Percentiles rank a stretch among this genome's conserved stretches.
Evolutionary conservation across 2,113 vertebrate species (phyloP).

Genomic region (Hippocampus guttulatus): DNA sequence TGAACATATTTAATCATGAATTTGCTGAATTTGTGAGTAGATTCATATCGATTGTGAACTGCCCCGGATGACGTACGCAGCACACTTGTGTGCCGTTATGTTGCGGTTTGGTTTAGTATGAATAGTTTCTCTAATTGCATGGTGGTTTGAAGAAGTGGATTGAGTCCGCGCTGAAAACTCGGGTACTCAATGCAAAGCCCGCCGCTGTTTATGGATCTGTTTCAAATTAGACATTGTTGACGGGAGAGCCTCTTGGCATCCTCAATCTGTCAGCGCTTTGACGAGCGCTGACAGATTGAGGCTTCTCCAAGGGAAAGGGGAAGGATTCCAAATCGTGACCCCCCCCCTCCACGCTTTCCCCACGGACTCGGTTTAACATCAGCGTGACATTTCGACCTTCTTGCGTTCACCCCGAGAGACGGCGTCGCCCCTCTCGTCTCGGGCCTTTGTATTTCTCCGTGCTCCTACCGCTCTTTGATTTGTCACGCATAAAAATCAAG

Average conservation of each 20-base stretch:
- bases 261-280: constrained; percentile 9
- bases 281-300: constrained; percentile 48
- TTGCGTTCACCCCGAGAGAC: background rate
- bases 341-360: background rate
- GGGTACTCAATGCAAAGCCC: background rate
- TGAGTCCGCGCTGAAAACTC: background rate
- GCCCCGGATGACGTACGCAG: no score
- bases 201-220: constrained; percentile 22
- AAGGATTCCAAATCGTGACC: constrained; percentile 1
- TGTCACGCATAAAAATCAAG: constrained; percentile 3
- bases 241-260: constrained; percentile 33
- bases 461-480: background rate
- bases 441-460: background rate
- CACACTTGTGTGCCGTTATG: no score
- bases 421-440: background rate
- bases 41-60: no score
- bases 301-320: constrained; percentile 23
- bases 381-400: background rate
- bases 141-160: background rate
- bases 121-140: no score
- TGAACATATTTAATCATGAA: no score
- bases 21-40: no score
- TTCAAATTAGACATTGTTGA: constrained; percentile 29
- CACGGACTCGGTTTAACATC: background rate
- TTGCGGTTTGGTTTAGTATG: no score